Evolutionary conservation across 2,113 vertebrate species (phyloP).

Genomic region (Herpetotheres cachinnans): DNA sequence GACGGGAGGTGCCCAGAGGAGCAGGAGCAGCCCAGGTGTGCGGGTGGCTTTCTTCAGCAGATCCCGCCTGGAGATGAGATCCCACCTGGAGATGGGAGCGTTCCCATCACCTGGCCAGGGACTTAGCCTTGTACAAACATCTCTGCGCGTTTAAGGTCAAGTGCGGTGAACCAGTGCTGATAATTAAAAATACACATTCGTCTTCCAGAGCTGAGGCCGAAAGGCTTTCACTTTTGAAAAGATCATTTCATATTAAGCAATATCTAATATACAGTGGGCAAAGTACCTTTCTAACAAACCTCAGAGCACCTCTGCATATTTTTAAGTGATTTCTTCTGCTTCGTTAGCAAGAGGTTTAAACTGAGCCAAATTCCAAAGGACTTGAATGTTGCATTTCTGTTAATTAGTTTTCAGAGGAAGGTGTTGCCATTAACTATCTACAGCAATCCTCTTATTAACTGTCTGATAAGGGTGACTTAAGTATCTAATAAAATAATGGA

Average conservation of each 20-base stretch:
- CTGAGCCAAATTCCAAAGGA: neutral
- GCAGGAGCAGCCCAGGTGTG: accelerated
- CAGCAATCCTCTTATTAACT: neutral
- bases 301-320: neutral
- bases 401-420: neutral
- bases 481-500: neutral
- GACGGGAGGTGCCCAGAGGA: accelerated
- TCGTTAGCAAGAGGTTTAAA: neutral
- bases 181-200: accelerated
- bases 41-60: neutral
- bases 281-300: neutral
- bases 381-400: neutral
- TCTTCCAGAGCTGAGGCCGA: neutral
- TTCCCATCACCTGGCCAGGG: neutral
- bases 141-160: accelerated
- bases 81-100: neutral
- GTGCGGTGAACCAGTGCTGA: accelerated
- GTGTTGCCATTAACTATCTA: neutral
- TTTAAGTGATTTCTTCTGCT: neutral
- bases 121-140: neutral
- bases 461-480: neutral
- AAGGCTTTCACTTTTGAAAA: neutral
- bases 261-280: neutral
- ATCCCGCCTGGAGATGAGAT: neutral
- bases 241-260: neutral